Percentiles rank a stretch among this genome's conserved stretches.
These are phyloP conservation scores for Amphipoea lucens DNA, from an alignment of 2,888 invertebrate species.

Conservation along the genomic window DNA sequence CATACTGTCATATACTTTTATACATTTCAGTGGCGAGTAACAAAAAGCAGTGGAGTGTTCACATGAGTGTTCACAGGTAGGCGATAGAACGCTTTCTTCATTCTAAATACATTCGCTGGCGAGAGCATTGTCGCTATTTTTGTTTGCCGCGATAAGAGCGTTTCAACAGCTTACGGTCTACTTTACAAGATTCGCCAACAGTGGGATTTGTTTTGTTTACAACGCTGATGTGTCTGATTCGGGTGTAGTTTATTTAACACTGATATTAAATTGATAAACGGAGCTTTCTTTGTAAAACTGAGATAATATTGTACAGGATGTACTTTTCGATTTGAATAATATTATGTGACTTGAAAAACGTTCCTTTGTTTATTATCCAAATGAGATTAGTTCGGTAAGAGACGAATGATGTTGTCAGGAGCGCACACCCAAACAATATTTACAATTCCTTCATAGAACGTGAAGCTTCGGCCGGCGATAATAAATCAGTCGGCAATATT, in stretches of 20 bases:
- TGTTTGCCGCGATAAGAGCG: conserved; percentile 70
- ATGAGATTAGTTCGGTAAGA: not conserved
- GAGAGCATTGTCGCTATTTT: conserved; percentile 70
- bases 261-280: conserved; percentile 47
- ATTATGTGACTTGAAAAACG: not conserved
- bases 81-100: conserved; percentile 65
- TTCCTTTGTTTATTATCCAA: not conserved
- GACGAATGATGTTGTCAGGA: conserved; percentile 1
- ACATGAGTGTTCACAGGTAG: conserved; percentile 64
- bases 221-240: conserved; percentile 70
- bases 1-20: conserved; percentile 9
- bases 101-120: conserved; percentile 64
- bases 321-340: conserved; percentile 11
- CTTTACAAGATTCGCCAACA: conserved; percentile 67
- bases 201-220: conserved; percentile 69
- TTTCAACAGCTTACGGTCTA: conserved; percentile 71
- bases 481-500: conserved; percentile 64
- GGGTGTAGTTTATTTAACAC: conserved; percentile 61
- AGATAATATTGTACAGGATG: not conserved
- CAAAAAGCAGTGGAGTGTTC: conserved; percentile 58
- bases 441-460: conserved; percentile 24
- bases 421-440: conserved; percentile 7
- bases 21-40: conserved; percentile 31
- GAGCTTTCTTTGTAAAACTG: conserved; percentile 25
- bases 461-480: conserved; percentile 37